These are phyloP conservation scores for Nasonia vitripennis DNA, from an alignment of 1,140 invertebrate species.

Conservation along the genomic window DNA sequence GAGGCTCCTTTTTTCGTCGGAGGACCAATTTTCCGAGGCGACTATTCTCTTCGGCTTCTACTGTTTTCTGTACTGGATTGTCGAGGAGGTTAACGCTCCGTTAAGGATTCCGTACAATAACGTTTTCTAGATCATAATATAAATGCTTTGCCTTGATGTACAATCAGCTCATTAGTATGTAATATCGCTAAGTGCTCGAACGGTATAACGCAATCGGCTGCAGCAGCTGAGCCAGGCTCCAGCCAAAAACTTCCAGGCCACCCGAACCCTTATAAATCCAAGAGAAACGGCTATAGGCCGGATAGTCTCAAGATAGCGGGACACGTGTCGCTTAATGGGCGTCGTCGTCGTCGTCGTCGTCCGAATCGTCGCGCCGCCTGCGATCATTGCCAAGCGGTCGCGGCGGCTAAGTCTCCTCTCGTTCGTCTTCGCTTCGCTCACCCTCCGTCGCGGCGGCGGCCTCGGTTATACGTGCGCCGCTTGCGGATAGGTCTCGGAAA, in stretches of 20 bases:
- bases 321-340: conserved; percentile 74
- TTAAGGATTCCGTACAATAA: not conserved
- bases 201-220: not conserved
- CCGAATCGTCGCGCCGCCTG: conserved; percentile 63
- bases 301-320: conserved; percentile 51
- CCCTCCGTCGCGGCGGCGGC: conserved; percentile 44
- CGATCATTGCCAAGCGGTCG: conserved; percentile 72
- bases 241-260: not conserved
- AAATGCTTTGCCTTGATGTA: too few relatives aligned
- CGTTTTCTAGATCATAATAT: too few relatives aligned
- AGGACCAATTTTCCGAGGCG: conserved; percentile 5
- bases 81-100: not conserved
- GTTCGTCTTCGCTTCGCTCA: conserved; percentile 17
- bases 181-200: too few relatives aligned
- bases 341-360: conserved; percentile 59
- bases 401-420: conserved; percentile 7
- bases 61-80: not conserved
- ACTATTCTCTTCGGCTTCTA: not conserved
- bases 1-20: not conserved
- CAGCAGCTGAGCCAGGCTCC: not conserved
- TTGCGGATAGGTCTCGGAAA: conserved; percentile 63
- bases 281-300: not conserved
- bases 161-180: too few relatives aligned
- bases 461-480: conserved; percentile 68
- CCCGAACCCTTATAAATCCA: not conserved